Evolutionary conservation across 2,888 invertebrate genomes (phyloP).

Genomic region (Exocentrus adspersus): DNA sequence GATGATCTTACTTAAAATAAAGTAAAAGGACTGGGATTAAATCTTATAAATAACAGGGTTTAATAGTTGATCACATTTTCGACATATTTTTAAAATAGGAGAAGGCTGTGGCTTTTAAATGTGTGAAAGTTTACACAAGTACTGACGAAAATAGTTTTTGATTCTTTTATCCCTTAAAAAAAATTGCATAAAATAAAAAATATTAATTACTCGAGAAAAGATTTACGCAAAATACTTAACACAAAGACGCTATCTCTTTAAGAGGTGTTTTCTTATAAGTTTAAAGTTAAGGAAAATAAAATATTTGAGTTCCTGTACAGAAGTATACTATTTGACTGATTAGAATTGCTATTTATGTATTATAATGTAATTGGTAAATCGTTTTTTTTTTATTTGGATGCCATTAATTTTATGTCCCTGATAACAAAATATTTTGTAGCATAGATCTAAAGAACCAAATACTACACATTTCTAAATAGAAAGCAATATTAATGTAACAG

Average conservation of each 20-base stretch:
- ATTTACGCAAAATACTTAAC: too few species aligned
- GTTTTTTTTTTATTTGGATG: slow-evolving; percentile 10
- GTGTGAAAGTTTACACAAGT: slow-evolving; percentile 29
- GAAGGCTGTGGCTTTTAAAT: slow-evolving; percentile 39
- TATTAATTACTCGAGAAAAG: too few species aligned
- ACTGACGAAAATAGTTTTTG: slow-evolving; percentile 19
- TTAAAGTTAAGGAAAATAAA: too few species aligned
- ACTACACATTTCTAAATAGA: slow-evolving; percentile 40
- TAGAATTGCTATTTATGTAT: background rate
- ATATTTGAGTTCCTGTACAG: background rate
- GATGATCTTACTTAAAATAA: too few species aligned
- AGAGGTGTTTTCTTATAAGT: background rate
- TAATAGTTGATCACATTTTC: slow-evolving; percentile 36
- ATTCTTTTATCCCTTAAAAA: slow-evolving; percentile 3
- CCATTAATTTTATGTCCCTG: slow-evolving; percentile 4
- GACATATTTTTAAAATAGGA: slow-evolving; percentile 34
- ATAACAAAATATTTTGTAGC: slow-evolving; percentile 9
- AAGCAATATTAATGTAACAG: slow-evolving; percentile 41
- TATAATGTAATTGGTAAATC: background rate
- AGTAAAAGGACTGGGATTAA: too few species aligned
- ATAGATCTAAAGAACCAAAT: slow-evolving; percentile 36
- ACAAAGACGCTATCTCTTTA: background rate
- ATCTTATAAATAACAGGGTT: slow-evolving; percentile 48
- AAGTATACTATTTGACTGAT: slow-evolving; percentile 3
- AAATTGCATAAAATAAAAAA: too few species aligned